Evolutionary conservation across 2,113 vertebrate genomes (phyloP), one percentile per base, ranked within the genome.

Genomic region (Callaeas wilsoni): DNA sequence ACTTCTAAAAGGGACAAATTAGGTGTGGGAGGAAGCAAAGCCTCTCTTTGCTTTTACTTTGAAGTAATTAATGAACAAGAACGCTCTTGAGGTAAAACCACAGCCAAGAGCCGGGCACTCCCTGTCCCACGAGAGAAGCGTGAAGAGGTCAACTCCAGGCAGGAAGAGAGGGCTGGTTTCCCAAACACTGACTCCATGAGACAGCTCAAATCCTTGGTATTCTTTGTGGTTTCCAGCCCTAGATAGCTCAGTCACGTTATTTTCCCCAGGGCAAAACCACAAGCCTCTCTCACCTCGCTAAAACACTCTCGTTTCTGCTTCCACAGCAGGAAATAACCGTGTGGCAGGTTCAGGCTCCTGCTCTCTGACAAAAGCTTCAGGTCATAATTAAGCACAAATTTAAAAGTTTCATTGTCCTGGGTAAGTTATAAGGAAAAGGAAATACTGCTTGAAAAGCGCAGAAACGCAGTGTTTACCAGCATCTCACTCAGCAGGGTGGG

Each of bases 41-140:
- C 39, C 22, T 89, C 39, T 59, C 52, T 59, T 25, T 42, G 63
- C 47, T 76, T 85, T 79, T 37, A 53, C 68, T 35, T 70, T 29
- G 46, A 37, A 77, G 80, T 42, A 84, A 87, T 62, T 80, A 76
- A 90, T 33, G 68, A 90, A 23, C 67, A 64, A 79, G 71, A 92
- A 80, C 9, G n/a, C 59, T 46, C 76, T 3, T 15, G 87, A 84
- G 68, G 63, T 56, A 49, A 80, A 89, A 88, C 60, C 88, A 55
- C 47, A 55, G 65, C 3, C 1, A 76, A 68, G 62, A 64, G 49
- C 12, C 8, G 7, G 22, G 88, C 0, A 1, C 56, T 88, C 71
- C 13, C 5, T 4, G 0, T 15, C 13, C 16, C 57, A n/a, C 0
- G 3, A 75, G 37, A 67, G 70, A 49, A 75, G 29, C 42, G 5